Evolutionary conservation across 2,888 invertebrate species (phyloP).

Genomic region (Darwinula stevensoni): DNA sequence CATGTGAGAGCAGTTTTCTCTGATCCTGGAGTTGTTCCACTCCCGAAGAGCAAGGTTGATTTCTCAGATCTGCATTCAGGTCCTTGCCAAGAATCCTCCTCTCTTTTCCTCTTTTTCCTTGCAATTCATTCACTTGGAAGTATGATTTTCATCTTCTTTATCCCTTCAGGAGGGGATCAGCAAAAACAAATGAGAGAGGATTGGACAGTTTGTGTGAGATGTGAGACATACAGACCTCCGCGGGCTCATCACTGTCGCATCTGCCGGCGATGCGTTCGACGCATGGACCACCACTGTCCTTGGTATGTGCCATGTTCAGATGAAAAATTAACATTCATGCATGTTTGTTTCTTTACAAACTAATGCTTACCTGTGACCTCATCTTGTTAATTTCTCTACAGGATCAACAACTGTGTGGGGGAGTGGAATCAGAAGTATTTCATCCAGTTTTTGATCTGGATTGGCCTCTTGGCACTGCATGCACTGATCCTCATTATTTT

Average conservation of each 20-base stretch:
- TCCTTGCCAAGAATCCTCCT: no score
- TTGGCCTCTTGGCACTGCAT: constrained; percentile 31
- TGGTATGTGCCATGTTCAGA: no score
- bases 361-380: no score
- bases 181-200: constrained; percentile 11
- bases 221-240: constrained; percentile 51
- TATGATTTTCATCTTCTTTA: no score
- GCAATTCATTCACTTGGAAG: constrained; percentile 1
- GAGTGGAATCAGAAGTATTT: constrained; percentile 76
- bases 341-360: no score
- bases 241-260: constrained; percentile 64
- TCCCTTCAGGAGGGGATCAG: not conserved
- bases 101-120: not conserved
- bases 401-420: constrained; percentile 78
- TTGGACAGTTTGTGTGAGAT: constrained; percentile 50
- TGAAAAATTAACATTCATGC: no score
- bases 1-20: constrained; percentile 58
- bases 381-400: constrained; percentile 12
- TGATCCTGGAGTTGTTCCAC: constrained; percentile 65
- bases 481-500: constrained; percentile 34
- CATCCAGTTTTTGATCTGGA: constrained; percentile 55
- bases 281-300: constrained; percentile 64
- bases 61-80: constrained; percentile 47
- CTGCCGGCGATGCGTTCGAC: constrained; percentile 45
- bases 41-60: constrained; percentile 29